Evolutionary conservation across 1,140 invertebrate species (phyloP).

Genomic region (Lepidurus couesii): DNA sequence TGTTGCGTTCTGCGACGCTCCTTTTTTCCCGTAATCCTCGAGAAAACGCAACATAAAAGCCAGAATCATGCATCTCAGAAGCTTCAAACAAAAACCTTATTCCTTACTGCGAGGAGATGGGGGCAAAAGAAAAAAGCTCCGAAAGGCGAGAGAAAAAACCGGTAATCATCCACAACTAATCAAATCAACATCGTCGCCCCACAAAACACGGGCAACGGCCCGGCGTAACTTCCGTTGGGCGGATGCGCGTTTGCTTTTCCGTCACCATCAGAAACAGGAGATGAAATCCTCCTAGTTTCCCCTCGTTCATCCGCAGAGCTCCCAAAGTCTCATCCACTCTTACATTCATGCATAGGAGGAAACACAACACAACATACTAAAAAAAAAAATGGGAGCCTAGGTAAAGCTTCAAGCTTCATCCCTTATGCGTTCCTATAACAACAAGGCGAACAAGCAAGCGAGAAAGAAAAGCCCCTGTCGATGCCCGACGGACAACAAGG

Average conservation of each 20-base stretch:
- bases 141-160: not conserved
- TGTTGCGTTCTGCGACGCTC: not conserved
- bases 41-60: not conserved
- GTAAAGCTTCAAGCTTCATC: too few species aligned
- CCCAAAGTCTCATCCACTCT: constrained; percentile 3
- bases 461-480: not conserved
- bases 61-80: not conserved
- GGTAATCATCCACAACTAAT: constrained; percentile 16
- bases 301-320: not conserved
- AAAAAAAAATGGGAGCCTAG: not conserved
- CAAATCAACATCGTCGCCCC: constrained; percentile 4
- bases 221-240: constrained; percentile 12
- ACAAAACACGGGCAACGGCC: not conserved
- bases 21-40: not conserved
- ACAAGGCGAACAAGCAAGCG: not conserved
- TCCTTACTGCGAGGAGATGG: not conserved
- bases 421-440: not conserved
- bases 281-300: constrained; percentile 16
- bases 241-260: constrained; percentile 15
- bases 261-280: constrained; percentile 12
- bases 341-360: not conserved
- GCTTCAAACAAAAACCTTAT: not conserved
- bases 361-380: not conserved
- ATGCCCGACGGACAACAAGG: not conserved
- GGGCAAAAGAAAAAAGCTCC: not conserved